Evolutionary conservation across 2,797 vertebrate species (phyloP).

Genomic region (Acrocephalus scirpaceus): DNA sequence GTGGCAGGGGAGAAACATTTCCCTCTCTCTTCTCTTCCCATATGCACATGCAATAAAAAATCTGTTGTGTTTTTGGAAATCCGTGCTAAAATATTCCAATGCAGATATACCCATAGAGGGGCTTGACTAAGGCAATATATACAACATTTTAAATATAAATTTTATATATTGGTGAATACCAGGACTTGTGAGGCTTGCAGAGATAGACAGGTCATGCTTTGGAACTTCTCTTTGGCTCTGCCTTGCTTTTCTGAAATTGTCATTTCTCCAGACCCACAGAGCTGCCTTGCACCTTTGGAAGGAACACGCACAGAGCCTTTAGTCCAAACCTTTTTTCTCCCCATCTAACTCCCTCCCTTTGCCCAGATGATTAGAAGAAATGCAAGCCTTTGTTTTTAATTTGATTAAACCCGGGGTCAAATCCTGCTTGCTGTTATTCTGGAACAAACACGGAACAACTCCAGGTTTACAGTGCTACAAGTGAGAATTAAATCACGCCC

Average conservation of each 20-base stretch:
- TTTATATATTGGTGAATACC: no score
- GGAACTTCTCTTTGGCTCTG: neutral
- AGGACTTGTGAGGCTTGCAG: neutral
- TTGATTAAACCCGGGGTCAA: neutral
- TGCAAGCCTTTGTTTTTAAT: neutral
- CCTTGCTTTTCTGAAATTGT: neutral
- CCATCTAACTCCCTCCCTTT: neutral
- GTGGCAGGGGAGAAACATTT: accelerated
- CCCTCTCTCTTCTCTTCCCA: neutral
- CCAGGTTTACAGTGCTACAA: constrained; percentile 1
- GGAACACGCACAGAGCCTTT: neutral
- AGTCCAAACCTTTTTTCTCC: neutral
- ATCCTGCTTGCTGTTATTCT: neutral
- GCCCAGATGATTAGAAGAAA: neutral
- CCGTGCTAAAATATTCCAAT: neutral
- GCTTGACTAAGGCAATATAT: neutral
- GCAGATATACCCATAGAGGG: neutral
- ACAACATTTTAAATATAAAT: neutral
- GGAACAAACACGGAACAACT: constrained; percentile 3
- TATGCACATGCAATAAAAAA: neutral
- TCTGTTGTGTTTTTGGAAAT: neutral
- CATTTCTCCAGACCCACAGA: neutral
- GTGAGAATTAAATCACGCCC: constrained; percentile 47
- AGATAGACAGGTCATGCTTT: neutral
- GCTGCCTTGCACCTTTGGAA: no score